These are phyloP conservation scores for Coregonus sp. DNA, from an alignment of 2,797 vertebrate genomes.

Conservation along the genomic window DNA sequence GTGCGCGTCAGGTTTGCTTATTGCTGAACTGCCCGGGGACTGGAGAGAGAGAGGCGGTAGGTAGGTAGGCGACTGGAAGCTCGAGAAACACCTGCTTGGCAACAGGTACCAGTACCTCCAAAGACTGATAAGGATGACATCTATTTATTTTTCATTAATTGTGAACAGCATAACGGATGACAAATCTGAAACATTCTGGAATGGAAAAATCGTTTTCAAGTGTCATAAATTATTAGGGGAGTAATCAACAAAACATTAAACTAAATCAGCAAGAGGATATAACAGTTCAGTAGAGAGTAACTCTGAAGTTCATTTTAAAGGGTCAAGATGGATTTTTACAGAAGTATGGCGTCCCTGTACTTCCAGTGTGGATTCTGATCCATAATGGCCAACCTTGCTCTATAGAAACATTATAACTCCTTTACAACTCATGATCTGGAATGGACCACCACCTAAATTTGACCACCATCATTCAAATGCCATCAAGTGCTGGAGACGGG, in stretches of 20 bases:
- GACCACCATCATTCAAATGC: conserved; percentile 60
- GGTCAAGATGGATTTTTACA: conserved; percentile 3
- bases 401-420: conserved; percentile 6
- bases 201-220: not conserved
- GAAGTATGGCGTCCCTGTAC: not conserved
- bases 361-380: not conserved
- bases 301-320: not conserved
- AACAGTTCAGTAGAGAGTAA: not conserved
- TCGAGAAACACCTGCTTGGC: conserved; percentile 57
- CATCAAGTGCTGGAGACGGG: conserved; percentile 61
- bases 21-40: conserved; percentile 27
- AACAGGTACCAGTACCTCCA: conserved; percentile 30
- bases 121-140: conserved; percentile 33
- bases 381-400: not conserved
- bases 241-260: not conserved
- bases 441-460: conserved; percentile 59
- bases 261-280: not conserved
- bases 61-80: conserved; percentile 32
- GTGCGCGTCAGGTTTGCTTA: conserved; percentile 43
- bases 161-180: not conserved
- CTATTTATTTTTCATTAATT: not conserved
- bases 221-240: not conserved
- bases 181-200: not conserved
- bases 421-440: conserved; percentile 54
- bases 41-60: conserved; percentile 52